phyloP scores from a whole-genome alignment of 1,140 invertebrate species.

The Bombyx mori region DNA sequence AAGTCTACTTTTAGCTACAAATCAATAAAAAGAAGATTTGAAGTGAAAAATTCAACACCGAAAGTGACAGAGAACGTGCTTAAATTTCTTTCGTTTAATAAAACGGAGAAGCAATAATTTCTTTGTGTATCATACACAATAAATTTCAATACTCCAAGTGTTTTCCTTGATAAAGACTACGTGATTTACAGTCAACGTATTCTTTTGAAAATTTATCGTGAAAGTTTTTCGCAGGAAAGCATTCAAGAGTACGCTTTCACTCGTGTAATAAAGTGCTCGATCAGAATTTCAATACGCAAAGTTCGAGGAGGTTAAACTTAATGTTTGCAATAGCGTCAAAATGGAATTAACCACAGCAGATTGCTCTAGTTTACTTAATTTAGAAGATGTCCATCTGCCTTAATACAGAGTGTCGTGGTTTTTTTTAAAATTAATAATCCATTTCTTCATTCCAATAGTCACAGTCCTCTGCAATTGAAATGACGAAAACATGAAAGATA shows the following conservation, averaged over 20 bases:
- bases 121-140: background rate
- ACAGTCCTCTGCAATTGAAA: no score
- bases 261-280: background rate
- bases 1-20: background rate
- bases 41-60: background rate
- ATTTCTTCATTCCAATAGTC: no score
- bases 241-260: background rate
- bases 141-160: background rate
- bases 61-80: no score
- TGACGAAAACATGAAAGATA: no score
- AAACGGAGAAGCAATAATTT: conserved; percentile 1
- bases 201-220: background rate
- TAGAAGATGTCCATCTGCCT: no score
- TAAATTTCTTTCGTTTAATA: background rate
- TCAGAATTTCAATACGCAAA: conserved; percentile 6
- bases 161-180: conserved; percentile 4
- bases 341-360: no score
- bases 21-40: conserved; percentile 1
- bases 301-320: no score
- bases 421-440: no score
- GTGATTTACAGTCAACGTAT: conserved; percentile 8
- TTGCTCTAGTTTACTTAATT: no score
- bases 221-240: conserved; percentile 2
- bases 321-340: no score
- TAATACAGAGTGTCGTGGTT: no score